Evolutionary conservation across 2,888 invertebrate genomes (phyloP).

Genomic region (Embidobia sp.): DNA sequence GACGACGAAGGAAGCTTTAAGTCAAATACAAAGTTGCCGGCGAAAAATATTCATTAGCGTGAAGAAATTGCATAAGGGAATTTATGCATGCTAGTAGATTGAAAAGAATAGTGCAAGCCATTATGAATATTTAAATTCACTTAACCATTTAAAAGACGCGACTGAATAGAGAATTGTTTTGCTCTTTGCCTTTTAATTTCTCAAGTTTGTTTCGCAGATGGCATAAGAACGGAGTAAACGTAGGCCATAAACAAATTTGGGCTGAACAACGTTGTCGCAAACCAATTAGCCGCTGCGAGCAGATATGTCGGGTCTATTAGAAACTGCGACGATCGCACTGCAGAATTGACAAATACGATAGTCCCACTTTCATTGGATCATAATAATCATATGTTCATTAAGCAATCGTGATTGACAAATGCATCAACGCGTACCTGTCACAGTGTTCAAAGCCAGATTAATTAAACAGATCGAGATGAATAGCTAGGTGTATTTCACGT

Average conservation of each 20-base stretch:
- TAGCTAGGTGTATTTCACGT: constrained; percentile 53
- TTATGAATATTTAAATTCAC: constrained; percentile 54
- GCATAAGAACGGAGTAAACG: no score
- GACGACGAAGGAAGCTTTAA: constrained; percentile 27
- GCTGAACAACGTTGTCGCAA: neutral
- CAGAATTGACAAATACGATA: constrained; percentile 22
- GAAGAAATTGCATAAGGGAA: constrained; percentile 30
- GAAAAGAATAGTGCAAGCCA: constrained; percentile 47
- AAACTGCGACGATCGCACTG: neutral
- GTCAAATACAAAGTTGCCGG: constrained; percentile 50
- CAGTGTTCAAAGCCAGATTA: constrained; percentile 50
- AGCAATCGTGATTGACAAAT: constrained; percentile 59
- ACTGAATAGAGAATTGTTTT: no score
- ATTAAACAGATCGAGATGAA: constrained; percentile 62
- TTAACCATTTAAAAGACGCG: constrained; percentile 36
- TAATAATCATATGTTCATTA: constrained; percentile 55
- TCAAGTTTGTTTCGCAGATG: neutral
- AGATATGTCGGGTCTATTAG: constrained; percentile 1
- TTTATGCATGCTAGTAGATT: constrained; percentile 49
- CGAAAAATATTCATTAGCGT: constrained; percentile 56
- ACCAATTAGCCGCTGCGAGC: constrained; percentile 14
- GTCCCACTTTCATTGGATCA: constrained; percentile 42
- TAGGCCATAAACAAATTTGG: no score
- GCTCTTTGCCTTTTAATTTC: constrained; percentile 11
- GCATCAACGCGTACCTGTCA: constrained; percentile 35